A percentile compares a stretch with the other conserved stretches of the same genome.
Evolutionary conservation across 2,888 invertebrate genomes (phyloP).

Genomic region (Chironomus riparius): DNA sequence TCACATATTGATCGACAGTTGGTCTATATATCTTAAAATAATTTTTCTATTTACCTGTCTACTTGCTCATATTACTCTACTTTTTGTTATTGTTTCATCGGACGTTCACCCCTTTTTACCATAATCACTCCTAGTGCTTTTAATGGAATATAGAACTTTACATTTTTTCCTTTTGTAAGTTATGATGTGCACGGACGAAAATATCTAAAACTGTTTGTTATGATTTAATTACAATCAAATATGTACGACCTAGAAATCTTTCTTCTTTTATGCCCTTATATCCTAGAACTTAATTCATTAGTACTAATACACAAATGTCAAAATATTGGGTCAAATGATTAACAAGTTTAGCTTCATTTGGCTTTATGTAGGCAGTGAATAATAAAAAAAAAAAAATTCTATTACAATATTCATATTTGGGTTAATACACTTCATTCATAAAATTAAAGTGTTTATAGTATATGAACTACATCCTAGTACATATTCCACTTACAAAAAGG

Average conservation of each 20-base stretch:
- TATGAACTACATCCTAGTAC: not conserved
- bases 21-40: not conserved
- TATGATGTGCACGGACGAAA: too few relatives aligned
- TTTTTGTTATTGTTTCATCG: not conserved
- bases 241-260: too few relatives aligned
- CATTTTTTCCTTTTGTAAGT: not conserved
- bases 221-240: too few relatives aligned
- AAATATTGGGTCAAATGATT: slow-evolving; percentile 6
- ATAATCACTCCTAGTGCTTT: not conserved
- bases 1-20: not conserved
- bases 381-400: not conserved
- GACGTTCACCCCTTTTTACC: not conserved
- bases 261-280: too few relatives aligned
- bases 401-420: not conserved
- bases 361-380: not conserved
- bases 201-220: too few relatives aligned
- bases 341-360: not conserved
- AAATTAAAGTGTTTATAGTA: not conserved
- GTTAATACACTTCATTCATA: not conserved
- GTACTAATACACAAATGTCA: not conserved
- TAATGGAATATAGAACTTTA: not conserved
- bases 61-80: not conserved
- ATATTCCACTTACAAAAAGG: not conserved
- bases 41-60: too few relatives aligned
- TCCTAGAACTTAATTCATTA: not conserved